A percentile compares a stretch with the other conserved stretches of the same genome.
phyloP scores from a whole-genome alignment of 2,797 vertebrate species.

The Meriones psammophilus region DNA sequence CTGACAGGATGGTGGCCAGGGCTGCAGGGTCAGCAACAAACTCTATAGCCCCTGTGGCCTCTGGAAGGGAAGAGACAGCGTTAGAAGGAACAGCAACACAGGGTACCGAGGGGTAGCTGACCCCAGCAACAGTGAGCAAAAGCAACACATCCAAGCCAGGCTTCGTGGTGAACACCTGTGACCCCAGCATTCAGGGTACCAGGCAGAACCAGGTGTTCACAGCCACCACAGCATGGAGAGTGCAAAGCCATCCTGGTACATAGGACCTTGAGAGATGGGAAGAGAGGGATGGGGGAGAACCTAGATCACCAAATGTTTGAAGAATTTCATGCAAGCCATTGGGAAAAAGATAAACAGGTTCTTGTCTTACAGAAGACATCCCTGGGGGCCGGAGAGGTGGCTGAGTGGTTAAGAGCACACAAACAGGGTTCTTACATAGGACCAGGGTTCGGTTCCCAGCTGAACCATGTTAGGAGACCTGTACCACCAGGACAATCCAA shows the following conservation, averaged over 20 bases:
- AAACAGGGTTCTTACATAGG: neutral
- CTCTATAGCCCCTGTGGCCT: slow-evolving; percentile 69
- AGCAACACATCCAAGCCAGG: neutral
- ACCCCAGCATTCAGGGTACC: neutral
- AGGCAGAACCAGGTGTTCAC: neutral
- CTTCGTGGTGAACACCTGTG: neutral
- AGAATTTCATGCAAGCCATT: slow-evolving; percentile 42
- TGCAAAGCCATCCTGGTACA: neutral
- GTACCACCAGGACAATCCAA: neutral
- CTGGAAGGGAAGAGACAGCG: slow-evolving; percentile 71
- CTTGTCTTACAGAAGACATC: slow-evolving; percentile 3
- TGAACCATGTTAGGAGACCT: neutral
- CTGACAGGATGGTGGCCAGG: slow-evolving; percentile 86
- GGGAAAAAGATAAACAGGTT: neutral
- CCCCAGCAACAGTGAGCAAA: neutral
- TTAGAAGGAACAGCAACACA: neutral
- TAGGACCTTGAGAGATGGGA: neutral
- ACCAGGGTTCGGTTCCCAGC: neutral
- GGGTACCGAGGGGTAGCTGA: neutral
- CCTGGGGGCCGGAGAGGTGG: neutral
- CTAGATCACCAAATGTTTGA: slow-evolving; percentile 11
- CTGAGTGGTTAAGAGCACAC: neutral
- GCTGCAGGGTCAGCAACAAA: slow-evolving; percentile 87
- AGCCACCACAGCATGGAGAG: neutral
- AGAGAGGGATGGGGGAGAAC: neutral